Percentiles rank a stretch among this genome's conserved stretches.
These are phyloP conservation scores for Sebastes umbrosus DNA, from an alignment of 2,797 vertebrate species.

Conservation along the genomic window DNA sequence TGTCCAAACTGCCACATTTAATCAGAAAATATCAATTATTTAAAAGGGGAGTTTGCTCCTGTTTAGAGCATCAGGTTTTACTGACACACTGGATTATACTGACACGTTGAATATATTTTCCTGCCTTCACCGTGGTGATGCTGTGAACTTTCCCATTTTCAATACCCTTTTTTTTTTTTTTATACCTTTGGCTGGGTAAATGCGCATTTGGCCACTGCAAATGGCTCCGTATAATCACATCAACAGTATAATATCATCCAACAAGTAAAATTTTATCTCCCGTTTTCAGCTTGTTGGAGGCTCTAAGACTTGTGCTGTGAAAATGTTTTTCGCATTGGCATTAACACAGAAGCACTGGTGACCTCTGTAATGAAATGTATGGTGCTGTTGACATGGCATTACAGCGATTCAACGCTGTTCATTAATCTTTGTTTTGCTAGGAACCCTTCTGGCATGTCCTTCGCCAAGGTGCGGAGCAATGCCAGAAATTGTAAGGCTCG, in stretches of 20 bases:
- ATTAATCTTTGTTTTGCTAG: conserved; percentile 83
- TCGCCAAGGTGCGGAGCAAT: conserved; percentile 79
- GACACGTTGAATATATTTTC: conserved; percentile 65
- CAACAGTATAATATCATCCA: conserved; percentile 65
- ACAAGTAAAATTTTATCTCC: conserved; percentile 80
- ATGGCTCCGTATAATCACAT: conserved; percentile 72
- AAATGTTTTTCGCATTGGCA: conserved; percentile 72
- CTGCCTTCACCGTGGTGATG: conserved; percentile 22
- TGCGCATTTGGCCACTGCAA: conserved; percentile 51
- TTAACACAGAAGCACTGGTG: conserved; percentile 72
- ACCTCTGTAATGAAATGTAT: conserved; percentile 82
- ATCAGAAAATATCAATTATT: conserved; percentile 98
- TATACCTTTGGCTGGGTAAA: conserved; percentile 51
- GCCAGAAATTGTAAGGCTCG: conserved; percentile 81
- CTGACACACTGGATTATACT: conserved; percentile 76
- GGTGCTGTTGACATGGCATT: conserved; percentile 83
- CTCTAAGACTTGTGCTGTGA: conserved; percentile 65
- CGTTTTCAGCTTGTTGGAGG: conserved; percentile 72
- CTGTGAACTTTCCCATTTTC: conserved; percentile 63
- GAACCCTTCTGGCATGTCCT: conserved; percentile 80
- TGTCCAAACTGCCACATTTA: conserved; percentile 92
- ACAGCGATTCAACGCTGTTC: conserved; percentile 81
- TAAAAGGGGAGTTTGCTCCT: conserved; percentile 90
- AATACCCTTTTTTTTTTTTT: conserved; percentile 12
- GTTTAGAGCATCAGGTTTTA: conserved; percentile 85